A percentile compares a stretch with the other conserved stretches of the same genome.
Conservation (phyloP, 2,888 invertebrate species). For the Alcis repandata region DNA sequence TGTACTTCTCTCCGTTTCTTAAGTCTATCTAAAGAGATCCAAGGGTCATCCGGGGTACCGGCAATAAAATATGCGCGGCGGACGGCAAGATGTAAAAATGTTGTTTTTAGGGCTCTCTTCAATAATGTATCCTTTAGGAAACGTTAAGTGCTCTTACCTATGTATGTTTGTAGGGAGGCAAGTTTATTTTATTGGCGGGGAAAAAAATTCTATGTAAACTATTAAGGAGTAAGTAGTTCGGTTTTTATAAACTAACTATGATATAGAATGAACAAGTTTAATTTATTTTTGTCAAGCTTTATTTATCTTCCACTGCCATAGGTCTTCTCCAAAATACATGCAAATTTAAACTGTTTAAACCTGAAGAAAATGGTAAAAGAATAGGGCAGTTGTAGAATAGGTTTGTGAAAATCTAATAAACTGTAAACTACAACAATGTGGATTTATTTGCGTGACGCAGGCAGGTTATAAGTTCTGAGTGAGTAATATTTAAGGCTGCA, state of each 20-base stretch:
- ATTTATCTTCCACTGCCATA: too few species aligned
- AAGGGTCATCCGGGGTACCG: constrained; percentile 80
- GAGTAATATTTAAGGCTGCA: too few species aligned
- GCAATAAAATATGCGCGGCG: constrained; percentile 84
- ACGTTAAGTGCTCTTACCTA: constrained; percentile 77
- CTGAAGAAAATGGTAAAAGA: too few species aligned
- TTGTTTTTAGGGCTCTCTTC: constrained; percentile 81
- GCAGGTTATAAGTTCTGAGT: too few species aligned
- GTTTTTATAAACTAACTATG: background rate
- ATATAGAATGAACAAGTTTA: background rate
- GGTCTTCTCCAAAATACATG: too few species aligned
- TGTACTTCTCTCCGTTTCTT: constrained; percentile 46
- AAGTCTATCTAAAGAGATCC: constrained; percentile 67
- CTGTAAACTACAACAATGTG: too few species aligned
- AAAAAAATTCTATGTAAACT: constrained; percentile 29
- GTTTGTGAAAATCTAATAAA: too few species aligned
- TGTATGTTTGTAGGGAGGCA: constrained; percentile 46
- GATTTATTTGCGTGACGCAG: too few species aligned
- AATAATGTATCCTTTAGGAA: constrained; percentile 82
- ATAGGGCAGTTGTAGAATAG: too few species aligned
- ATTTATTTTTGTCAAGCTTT: too few species aligned
- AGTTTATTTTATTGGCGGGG: constrained; percentile 25
- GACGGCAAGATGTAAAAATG: constrained; percentile 82
- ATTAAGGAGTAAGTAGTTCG: background rate
- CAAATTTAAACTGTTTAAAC: too few species aligned